A percentile compares a stretch with the other conserved stretches of the same genome.
Evolutionary conservation across 2,113 vertebrate species (phyloP).

Genomic region (Orientallactaga bullata): DNA sequence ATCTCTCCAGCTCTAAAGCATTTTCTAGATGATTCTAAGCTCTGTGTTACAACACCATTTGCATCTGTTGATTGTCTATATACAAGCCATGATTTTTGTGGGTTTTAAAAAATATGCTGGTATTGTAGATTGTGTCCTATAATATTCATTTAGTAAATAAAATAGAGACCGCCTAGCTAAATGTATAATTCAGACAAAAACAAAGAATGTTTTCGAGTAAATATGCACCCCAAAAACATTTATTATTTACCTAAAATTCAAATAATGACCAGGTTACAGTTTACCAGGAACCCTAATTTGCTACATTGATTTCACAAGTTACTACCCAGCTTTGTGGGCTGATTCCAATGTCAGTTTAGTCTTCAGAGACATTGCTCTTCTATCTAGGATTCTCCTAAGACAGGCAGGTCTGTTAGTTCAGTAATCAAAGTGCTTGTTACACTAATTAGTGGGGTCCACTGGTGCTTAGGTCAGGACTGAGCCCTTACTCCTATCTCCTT

Average conservation of each 20-base stretch:
- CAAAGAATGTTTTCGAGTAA: background rate
- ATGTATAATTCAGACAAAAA: constrained; percentile 42
- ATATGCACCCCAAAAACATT: background rate
- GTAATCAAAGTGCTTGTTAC: background rate
- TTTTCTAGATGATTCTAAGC: background rate
- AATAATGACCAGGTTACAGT: background rate
- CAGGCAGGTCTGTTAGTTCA: background rate
- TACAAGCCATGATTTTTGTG: background rate
- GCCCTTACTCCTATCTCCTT: background rate
- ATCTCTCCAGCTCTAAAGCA: background rate
- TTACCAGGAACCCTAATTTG: background rate
- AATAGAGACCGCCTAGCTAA: background rate
- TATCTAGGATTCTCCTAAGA: background rate
- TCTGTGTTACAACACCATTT: background rate
- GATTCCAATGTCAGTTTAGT: background rate
- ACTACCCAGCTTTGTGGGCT: background rate
- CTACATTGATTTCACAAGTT: background rate
- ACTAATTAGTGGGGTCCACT: background rate
- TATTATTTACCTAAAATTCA: background rate
- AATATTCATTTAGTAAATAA: constrained; percentile 3
- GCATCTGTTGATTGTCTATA: background rate
- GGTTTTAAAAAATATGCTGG: background rate
- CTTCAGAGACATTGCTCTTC: background rate
- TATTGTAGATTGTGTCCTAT: background rate
- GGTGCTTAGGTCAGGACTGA: background rate